Evolutionary conservation across 2,113 vertebrate species (phyloP), one percentile per base, ranked within the genome.

Genomic region (Dipodomys spectabilis): DNA sequence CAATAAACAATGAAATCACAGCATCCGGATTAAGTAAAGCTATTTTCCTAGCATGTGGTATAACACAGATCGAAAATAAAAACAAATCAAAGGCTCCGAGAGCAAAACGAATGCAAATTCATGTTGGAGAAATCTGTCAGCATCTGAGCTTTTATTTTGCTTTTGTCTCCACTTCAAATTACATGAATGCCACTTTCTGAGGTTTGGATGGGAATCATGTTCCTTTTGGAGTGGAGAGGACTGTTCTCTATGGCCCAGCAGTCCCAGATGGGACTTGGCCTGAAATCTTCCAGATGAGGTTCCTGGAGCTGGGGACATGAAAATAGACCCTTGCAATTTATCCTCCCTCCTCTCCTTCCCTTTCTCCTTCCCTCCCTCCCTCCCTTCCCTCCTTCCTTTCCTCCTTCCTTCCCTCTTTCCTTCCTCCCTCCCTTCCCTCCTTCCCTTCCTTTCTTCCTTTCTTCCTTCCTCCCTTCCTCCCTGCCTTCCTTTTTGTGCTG

Each of bases 71-170:
- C 39, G 79, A 93, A 94, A 97, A 96, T 92, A 35, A 96, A 97
- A 97, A 96, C 91, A 98, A 97, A 94, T 4, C 0, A 92, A 96
- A 91, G 0, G 6, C 67, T 94, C 79, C 35, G 77, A 96, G 13
- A 3, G 45, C 74, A 96, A 96, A 97, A 97, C 44, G 60, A 93
- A 16, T 3, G 62, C 84, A 95, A 97, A 98, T 97, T 90, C 74
- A 96, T 90, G 79, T 86, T 96, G 88, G 2, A 35, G 91, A 96
- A 97, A 97, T 93, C 77, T 57, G 77, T 95, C 73, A 79, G 95
- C 67, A 53, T 93, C 80, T 0, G 0, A 82, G 73, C 62, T 69
- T 91, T 90, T 96, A 74, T 79, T 16, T 94, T 90, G 72, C 30
- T 60, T 79, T 27, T 2, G 1, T 88, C 71, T 45, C 15, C 2